phyloP scores from a whole-genome alignment of 1,140 invertebrate genomes.

The Pseudomyrmex pallidus region DNA sequence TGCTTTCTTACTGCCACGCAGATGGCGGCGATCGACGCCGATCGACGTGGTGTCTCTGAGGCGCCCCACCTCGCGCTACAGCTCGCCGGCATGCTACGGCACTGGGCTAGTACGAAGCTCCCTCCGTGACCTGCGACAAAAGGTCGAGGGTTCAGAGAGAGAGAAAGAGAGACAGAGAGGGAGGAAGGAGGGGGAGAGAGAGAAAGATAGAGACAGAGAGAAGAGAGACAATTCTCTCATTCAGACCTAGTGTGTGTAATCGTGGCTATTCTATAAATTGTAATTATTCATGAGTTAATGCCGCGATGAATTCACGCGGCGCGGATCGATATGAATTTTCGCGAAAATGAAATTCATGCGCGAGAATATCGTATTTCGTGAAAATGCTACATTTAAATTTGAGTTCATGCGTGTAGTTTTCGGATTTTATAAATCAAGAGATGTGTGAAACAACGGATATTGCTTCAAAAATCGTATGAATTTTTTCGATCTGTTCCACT shows the following conservation, averaged over 20 bases:
- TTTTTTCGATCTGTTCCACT: too few relatives aligned
- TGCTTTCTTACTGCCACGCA: slow-evolving; percentile 58
- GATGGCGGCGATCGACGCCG: slow-evolving; percentile 75
- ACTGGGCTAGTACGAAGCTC: slow-evolving; percentile 71
- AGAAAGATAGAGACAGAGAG: neutral
- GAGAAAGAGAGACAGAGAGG: neutral
- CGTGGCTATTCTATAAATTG: slow-evolving; percentile 14
- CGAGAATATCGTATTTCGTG: neutral
- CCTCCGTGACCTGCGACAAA: slow-evolving; percentile 69
- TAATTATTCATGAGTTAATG: slow-evolving; percentile 47
- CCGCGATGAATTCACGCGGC: slow-evolving; percentile 19
- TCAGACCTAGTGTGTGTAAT: slow-evolving; percentile 9
- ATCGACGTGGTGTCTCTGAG: slow-evolving; percentile 78
- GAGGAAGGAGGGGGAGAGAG: neutral
- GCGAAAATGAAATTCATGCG: slow-evolving; percentile 13
- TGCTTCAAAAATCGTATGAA: too few relatives aligned
- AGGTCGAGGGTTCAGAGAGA: slow-evolving; percentile 40
- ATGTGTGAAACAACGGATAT: too few relatives aligned
- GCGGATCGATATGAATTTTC: neutral
- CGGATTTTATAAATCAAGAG: too few relatives aligned
- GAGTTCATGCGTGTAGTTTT: neutral
- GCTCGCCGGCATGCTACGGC: slow-evolving; percentile 82
- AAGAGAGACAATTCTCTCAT: neutral
- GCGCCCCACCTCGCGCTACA: slow-evolving; percentile 74
- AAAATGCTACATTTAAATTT: slow-evolving; percentile 6